A percentile compares a stretch with the other conserved stretches of the same genome.
phyloP scores from a whole-genome alignment of 2,113 vertebrate genomes.

The Paraplagusia blochii region DNA sequence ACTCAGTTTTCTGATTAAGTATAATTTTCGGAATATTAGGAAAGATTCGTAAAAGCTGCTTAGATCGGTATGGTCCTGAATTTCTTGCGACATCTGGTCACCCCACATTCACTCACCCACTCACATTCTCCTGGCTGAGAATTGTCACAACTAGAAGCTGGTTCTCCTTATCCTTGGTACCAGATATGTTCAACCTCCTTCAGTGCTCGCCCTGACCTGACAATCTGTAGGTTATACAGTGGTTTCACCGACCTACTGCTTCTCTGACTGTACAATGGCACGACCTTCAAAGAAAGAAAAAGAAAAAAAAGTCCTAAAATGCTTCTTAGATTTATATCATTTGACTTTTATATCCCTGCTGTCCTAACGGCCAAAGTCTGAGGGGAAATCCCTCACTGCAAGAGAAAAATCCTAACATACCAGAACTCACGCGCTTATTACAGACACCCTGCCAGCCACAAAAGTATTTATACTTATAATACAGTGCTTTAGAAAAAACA shows the following conservation, averaged over 20 bases:
- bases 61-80: no score
- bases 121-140: background rate
- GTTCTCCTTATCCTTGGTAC: conserved; percentile 10
- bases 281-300: conserved; percentile 22
- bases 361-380: conserved; percentile 47
- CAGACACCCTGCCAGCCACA: conserved; percentile 54
- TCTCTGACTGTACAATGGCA: conserved; percentile 32
- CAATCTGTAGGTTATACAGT: conserved; percentile 21
- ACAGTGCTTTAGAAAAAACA: conserved; percentile 71
- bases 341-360: conserved; percentile 36
- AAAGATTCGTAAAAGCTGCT: no score
- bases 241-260: conserved; percentile 15
- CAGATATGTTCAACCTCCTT: conserved; percentile 10
- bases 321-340: conserved; percentile 23
- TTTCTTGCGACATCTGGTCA: no score
- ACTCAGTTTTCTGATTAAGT: no score
- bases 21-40: no score
- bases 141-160: conserved; percentile 13
- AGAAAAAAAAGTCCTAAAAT: conserved; percentile 38
- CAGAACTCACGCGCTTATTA: conserved; percentile 64
- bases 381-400: conserved; percentile 38
- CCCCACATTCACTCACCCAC: no score
- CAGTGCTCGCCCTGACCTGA: conserved; percentile 16
- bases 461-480: conserved; percentile 74
- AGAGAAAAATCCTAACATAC: conserved; percentile 42